Evolutionary conservation across 2,888 invertebrate genomes (phyloP).

Genomic region (Argynnis bischoffii): DNA sequence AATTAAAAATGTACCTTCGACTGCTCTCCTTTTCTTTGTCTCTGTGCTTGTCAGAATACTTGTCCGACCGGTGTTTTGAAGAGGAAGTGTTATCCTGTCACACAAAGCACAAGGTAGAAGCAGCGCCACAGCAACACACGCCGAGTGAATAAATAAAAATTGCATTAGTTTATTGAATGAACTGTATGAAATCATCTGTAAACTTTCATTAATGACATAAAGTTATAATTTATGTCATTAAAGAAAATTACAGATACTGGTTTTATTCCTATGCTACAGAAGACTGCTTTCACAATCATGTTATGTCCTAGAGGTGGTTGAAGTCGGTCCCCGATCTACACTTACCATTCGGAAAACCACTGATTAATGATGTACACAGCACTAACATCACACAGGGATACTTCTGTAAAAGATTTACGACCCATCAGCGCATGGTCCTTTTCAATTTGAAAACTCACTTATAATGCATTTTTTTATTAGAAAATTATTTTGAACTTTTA

Average conservation of each 20-base stretch:
- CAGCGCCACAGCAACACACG: constrained; percentile 83
- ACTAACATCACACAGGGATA: constrained; percentile 86
- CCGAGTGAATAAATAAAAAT: constrained; percentile 81
- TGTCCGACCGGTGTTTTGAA: constrained; percentile 81
- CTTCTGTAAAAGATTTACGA: constrained; percentile 91
- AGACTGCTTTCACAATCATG: constrained; percentile 51
- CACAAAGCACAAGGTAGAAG: constrained; percentile 84
- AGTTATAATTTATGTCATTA: constrained; percentile 45
- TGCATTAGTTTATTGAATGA: constrained; percentile 76
- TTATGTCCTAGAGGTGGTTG: constrained; percentile 64
- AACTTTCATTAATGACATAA: constrained; percentile 59
- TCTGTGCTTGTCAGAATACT: constrained; percentile 81
- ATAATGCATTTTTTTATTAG: constrained; percentile 44
- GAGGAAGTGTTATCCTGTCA: constrained; percentile 82
- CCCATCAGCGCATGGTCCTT: constrained; percentile 84
- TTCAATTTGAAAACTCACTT: constrained; percentile 63
- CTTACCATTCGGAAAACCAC: constrained; percentile 85
- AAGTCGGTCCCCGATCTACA: constrained; percentile 80
- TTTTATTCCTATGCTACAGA: constrained; percentile 65
- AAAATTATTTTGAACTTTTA: constrained; percentile 45
- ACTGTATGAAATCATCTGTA: constrained; percentile 62
- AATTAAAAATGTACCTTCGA: constrained; percentile 57
- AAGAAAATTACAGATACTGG: constrained; percentile 66
- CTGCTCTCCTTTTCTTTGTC: constrained; percentile 67
- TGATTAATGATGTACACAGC: constrained; percentile 85